A percentile compares a stretch with the other conserved stretches of the same genome.
Conservation (phyloP, 2,113 vertebrate species). For the Terrapene triunguis region DNA sequence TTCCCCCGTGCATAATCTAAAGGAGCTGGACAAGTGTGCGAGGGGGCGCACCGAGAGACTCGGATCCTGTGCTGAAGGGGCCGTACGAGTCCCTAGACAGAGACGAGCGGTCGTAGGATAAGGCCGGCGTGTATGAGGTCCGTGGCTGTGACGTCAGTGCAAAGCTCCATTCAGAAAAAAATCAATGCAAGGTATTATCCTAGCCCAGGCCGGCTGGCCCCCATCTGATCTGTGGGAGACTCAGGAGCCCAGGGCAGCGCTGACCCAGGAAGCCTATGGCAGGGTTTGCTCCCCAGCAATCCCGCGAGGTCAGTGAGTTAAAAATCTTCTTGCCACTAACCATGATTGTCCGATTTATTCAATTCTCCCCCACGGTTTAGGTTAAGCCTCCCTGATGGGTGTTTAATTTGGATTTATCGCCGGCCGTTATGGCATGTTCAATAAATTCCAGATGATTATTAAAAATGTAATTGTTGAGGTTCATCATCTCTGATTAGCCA, state of each 20-base stretch:
- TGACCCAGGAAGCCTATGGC: background rate
- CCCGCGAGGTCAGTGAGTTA: background rate
- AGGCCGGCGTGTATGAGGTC: too few relatives aligned
- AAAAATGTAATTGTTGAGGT: background rate
- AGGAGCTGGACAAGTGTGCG: too few relatives aligned
- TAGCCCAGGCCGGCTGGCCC: too few relatives aligned
- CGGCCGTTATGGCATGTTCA: background rate
- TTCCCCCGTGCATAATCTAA: too few relatives aligned
- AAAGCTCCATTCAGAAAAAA: background rate
- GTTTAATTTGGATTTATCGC: slow-evolving; percentile 17
- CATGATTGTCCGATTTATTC: background rate
- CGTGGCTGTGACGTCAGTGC: too few relatives aligned
- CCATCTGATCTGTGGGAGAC: background rate
- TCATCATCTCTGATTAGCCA: background rate
- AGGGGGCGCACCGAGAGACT: too few relatives aligned
- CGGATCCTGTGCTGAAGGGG: too few relatives aligned
- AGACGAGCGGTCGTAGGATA: too few relatives aligned
- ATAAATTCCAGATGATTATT: slow-evolving; percentile 16
- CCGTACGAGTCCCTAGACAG: too few relatives aligned
- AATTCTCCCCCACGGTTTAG: background rate
- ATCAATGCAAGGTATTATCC: background rate
- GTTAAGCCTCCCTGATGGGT: background rate
- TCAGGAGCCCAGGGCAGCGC: background rate
- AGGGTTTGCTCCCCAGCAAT: background rate
- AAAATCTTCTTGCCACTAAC: background rate